A percentile compares a stretch with the other conserved stretches of the same genome.
These are phyloP conservation scores for Nipponia nippon DNA, from an alignment of 2,113 vertebrate species.

Conservation along the genomic window DNA sequence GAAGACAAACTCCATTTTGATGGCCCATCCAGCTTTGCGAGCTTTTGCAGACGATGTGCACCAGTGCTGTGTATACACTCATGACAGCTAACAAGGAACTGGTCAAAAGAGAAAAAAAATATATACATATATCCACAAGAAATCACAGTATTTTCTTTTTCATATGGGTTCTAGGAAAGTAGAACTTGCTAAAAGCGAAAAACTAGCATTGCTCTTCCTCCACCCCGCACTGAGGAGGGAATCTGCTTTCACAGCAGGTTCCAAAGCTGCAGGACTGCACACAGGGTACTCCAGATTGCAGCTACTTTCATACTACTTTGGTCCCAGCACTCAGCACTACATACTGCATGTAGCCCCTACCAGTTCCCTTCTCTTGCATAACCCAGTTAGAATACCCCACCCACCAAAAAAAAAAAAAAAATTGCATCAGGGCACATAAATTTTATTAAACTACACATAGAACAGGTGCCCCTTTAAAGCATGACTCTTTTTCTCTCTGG, in stretches of 20 bases:
- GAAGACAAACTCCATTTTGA: not conserved
- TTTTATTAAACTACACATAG: not conserved
- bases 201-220: not conserved
- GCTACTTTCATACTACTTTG: not conserved
- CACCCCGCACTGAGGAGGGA: not conserved
- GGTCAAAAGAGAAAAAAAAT: not conserved
- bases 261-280: not conserved
- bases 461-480: not conserved
- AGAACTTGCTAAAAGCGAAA: not conserved
- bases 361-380: not conserved
- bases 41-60: not conserved
- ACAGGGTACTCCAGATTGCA: not conserved
- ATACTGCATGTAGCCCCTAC: not conserved
- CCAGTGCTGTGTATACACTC: not conserved
- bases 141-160: not conserved
- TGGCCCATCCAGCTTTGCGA: not conserved
- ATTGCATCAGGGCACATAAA: not conserved
- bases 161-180: not conserved
- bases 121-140: not conserved
- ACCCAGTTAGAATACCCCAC: not conserved
- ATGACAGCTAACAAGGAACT: not conserved
- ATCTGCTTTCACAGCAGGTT: not conserved
- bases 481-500: not conserved
- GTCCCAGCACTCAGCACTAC: not conserved
- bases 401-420: not conserved